Conservation (phyloP, 1,140 invertebrate genomes). For the Bombus waltoni region DNA sequence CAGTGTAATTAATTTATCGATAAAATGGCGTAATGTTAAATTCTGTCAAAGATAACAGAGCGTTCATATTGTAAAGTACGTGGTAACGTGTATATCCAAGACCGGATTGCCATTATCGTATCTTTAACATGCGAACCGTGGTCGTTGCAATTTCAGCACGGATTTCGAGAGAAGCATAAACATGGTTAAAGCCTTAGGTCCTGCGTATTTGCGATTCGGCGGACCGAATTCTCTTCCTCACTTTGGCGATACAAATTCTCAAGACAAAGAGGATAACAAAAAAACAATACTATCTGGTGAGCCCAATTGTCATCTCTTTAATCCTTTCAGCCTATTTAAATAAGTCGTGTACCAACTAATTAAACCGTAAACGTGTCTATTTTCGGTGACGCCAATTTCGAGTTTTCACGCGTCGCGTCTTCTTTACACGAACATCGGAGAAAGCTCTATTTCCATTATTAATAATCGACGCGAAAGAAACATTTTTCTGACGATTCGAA, state of each 20-base stretch:
- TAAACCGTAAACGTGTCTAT: background rate
- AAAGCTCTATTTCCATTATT: no score
- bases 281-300: constrained; percentile 70
- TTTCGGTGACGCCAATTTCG: background rate
- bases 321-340: background rate
- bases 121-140: background rate
- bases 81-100: no score
- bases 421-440: no score
- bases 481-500: no score
- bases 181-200: constrained; percentile 84
- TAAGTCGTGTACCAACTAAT: background rate
- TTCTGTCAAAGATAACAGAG: no score
- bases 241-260: constrained; percentile 76
- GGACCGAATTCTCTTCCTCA: constrained; percentile 83
- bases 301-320: background rate
- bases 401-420: no score
- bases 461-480: no score
- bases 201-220: constrained; percentile 85
- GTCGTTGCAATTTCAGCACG: constrained; percentile 26
- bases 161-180: constrained; percentile 65
- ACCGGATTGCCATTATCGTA: background rate
- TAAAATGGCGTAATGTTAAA: no score
- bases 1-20: no score
- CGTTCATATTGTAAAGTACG: no score
- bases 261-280: constrained; percentile 62